Base-by-base conservation (phyloP, 2,797 vertebrate genomes). In the Microcaecilia unicolor region DNA sequence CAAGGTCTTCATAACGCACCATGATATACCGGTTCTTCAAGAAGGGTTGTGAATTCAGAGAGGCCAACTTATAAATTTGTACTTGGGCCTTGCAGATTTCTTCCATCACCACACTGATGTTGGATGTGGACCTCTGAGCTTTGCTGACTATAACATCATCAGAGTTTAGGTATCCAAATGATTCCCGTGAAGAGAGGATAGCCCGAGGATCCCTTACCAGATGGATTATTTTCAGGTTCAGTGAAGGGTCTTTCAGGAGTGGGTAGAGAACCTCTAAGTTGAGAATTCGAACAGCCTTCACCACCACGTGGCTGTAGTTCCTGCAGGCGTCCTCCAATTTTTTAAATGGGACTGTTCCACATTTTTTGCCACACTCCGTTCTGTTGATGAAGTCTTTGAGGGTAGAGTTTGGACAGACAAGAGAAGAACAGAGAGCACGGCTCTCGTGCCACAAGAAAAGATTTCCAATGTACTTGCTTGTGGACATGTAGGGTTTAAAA, bases 241-340 rank as follows among this genome's bases (percentile, higher is more conserved):
- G 59, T 6, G 54, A 63, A 0, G 90, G 88, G 67, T 98, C 94
- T 3, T 28, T 73, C 22, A 98, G 64, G 17, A 98, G 84, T 0
- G 92, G 87, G 28, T 87, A 85, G 19, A 98, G 87, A 1, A 81
- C 78, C 22, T 85, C 82, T 43, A 97, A 64, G 51, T 89, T 81
- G 23, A 98, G 87, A 49, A 98, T 78, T 1, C 95, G 78, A 17
- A 96, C 92, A 53, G 90, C 91, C 55, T 98, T 98, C 27, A 96
- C 35, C 6, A 80, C 92, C 18, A 93, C 49, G 0, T 97, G 92
- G 32, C 84, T 93, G 59, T 97, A 90, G 10, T 73, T 77, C 44
- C 22, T 63, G 30, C 94, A 98, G 4, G 89, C 84, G 10, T 76
- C 39, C 46, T 86, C 67, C 2, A 81, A 81, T 12, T 37, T 45